A percentile compares a stretch with the other conserved stretches of the same genome.
Evolutionary conservation across 2,888 invertebrate genomes (phyloP).

Genomic region (Conus canariensis): DNA sequence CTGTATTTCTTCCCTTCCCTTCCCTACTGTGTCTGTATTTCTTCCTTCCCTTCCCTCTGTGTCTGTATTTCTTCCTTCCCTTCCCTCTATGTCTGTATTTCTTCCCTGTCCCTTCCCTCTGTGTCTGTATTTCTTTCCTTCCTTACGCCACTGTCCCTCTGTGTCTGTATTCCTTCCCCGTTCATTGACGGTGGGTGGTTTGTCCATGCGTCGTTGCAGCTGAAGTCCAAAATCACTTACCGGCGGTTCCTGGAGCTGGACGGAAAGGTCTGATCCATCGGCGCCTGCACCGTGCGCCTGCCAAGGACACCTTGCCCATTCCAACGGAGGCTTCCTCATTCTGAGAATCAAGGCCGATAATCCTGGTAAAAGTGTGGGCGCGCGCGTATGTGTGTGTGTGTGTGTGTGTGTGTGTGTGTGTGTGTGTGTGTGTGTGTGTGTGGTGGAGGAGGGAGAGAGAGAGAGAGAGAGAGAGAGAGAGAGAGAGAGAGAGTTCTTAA

Average conservation of each 20-base stretch:
- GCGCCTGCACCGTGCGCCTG: slow-evolving; percentile 87
- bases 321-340: slow-evolving; percentile 93
- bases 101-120: too few relatives aligned
- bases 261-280: slow-evolving; percentile 85
- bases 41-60: too few relatives aligned
- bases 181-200: too few relatives aligned
- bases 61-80: too few relatives aligned
- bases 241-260: slow-evolving; percentile 86
- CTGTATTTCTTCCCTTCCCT: too few relatives aligned
- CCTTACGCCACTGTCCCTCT: too few relatives aligned
- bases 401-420: background rate
- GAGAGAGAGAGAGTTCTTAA: too few relatives aligned
- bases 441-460: background rate
- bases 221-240: slow-evolving; percentile 81
- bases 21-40: too few relatives aligned
- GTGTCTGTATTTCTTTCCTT: too few relatives aligned
- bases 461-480: too few relatives aligned
- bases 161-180: too few relatives aligned
- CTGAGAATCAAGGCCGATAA: slow-evolving; percentile 91
- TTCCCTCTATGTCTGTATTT: too few relatives aligned
- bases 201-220: slow-evolving; percentile 37
- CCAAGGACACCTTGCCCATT: slow-evolving; percentile 93
- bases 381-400: background rate
- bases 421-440: background rate
- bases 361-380: slow-evolving; percentile 83